These are phyloP conservation scores for Arctocebus calabarensis DNA, from an alignment of 2,797 vertebrate species.

Conservation along the genomic window DNA sequence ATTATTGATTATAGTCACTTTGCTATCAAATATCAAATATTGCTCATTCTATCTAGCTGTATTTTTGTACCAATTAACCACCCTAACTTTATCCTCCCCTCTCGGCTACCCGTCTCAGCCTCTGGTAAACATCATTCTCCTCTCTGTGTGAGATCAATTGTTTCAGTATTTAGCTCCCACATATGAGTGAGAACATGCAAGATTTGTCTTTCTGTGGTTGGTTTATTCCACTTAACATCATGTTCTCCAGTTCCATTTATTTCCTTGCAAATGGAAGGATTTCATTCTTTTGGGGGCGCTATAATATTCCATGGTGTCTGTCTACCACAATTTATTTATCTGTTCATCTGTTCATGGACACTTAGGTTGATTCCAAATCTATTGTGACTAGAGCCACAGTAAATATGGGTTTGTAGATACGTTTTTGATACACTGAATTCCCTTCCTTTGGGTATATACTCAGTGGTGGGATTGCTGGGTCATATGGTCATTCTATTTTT, in stretches of 20 bases:
- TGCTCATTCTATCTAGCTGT: background rate
- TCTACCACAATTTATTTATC: background rate
- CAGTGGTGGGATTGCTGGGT: background rate
- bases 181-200: too few relatives aligned
- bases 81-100: background rate
- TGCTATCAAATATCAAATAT: background rate
- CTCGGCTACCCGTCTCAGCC: too few relatives aligned
- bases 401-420: background rate
- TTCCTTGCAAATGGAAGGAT: background rate
- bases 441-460: too few relatives aligned
- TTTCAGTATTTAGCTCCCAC: too few relatives aligned
- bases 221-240: background rate
- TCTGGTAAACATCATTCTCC: background rate
- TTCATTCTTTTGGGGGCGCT: background rate
- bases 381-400: background rate
- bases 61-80: background rate
- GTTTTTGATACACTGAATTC: background rate
- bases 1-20: background rate
- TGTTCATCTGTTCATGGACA: background rate
- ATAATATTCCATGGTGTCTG: background rate
- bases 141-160: background rate
- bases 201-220: background rate
- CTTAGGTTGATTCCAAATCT: background rate
- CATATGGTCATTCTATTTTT: background rate
- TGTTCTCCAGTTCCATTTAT: background rate